Evolutionary conservation across 1,140 invertebrate genomes (phyloP), one percentile per base, ranked within the genome.

Genomic region (Drosophila asahinai): DNA sequence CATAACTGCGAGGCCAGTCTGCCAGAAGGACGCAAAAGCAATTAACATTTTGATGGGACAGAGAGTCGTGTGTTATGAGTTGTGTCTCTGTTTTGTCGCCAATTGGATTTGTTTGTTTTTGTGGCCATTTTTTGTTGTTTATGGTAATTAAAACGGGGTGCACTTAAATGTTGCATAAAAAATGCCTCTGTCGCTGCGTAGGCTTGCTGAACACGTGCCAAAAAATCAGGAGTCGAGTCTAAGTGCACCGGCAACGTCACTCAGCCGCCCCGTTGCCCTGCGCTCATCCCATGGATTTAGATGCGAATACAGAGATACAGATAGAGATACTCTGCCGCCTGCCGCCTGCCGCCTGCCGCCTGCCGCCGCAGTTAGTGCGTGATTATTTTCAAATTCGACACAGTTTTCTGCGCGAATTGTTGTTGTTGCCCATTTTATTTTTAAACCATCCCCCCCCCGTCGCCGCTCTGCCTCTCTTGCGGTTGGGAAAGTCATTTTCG

Each of bases 381-480:
- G 86, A 90, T 90, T 90, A 90, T 90, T 90, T 90, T 90, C 86
- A 90, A 90, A 90, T 90, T 90, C 86, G 86, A 90, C 86, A 90
- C 86, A 90, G 81, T 90, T 90, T 90, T 89, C 73, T 80, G 75
- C 61, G 68, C 67, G 81, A 86, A 90, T 90, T 90, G 86, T 86
- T 81, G 79, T 90, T 89, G 77, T 81, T 89, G 57, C 30, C 59
- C 67, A 78, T 61, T 80, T 90, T 90, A 82, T 90, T 90, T 90
- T 86, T 86, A 86, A 79, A 63, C 79, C 70, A 78, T 83, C 83
- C 19, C 2, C 64, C 52, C 61, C 71, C 47, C 42, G 22, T 62
- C 9, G 22, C 70, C 55, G 54, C 54, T 62, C 60, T 43, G 40
- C 22, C 30, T 17, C 52, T 36, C 7, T 36, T 36, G 12, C 15